phyloP scores from a whole-genome alignment of 2,113 vertebrate species.

The Electrona antarctica region DNA sequence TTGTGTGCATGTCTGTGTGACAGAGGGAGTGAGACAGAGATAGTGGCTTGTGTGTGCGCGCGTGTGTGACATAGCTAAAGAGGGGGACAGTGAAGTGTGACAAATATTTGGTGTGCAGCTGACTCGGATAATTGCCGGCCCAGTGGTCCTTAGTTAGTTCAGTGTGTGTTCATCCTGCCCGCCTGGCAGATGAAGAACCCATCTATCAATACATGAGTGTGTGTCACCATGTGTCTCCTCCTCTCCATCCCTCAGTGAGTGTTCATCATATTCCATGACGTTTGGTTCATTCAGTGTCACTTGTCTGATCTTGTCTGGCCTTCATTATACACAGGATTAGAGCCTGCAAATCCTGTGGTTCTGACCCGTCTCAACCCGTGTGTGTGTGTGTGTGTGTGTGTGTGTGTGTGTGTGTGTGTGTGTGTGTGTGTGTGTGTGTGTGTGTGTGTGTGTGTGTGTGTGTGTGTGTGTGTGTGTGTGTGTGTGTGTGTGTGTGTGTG shows the following conservation, averaged over 20 bases:
- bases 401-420: background rate
- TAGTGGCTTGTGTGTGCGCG: background rate
- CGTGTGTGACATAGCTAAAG: background rate
- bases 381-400: background rate
- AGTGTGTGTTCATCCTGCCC: background rate
- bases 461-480: too few species aligned
- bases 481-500: too few species aligned
- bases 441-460: too few species aligned
- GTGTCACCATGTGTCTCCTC: background rate
- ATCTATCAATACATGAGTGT: too few species aligned
- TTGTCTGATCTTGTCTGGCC: background rate
- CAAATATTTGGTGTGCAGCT: conserved; percentile 33
- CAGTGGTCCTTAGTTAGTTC: background rate
- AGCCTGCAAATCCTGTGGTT: too few species aligned
- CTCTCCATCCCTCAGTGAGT: conserved; percentile 20
- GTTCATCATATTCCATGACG: conserved; percentile 2
- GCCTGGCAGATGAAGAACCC: too few species aligned
- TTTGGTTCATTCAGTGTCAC: background rate
- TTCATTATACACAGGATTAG: too few species aligned
- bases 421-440: too few species aligned
- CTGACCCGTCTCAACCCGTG: background rate
- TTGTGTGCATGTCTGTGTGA: too few species aligned
- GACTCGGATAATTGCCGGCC: conserved; percentile 32
- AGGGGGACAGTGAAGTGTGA: conserved; percentile 1
- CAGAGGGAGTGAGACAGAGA: too few species aligned